Base-by-base conservation (phyloP, 1,140 invertebrate genomes). In the Calycopis cecrops region DNA sequence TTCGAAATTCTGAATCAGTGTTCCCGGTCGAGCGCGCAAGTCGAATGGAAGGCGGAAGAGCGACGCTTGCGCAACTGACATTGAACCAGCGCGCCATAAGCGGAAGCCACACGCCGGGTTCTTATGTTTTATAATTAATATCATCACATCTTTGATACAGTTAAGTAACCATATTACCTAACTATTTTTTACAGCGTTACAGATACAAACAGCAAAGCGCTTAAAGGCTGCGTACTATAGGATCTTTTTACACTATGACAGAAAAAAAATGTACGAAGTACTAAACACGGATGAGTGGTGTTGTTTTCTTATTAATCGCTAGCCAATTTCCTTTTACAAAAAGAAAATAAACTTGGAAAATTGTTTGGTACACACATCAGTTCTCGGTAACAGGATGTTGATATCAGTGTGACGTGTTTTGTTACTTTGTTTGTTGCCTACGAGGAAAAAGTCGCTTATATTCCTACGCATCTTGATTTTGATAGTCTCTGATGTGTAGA, bases 61-160 rank as follows among this genome's bases (percentile, higher is more conserved):
- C 57, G 60, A 62, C 78, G 79, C 74, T 85, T 86, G 76, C 83
- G 80, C 78, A 86, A 85, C 76, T 81, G 81, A 83, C 83, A 86
- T 86, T 86, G 83, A 85, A 83, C 71, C 63, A 69, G 69, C 60
- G 61, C 62, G 73, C 71, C 38, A 17, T 66, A 70, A 68, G 67
- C 60, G 65, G 78, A 83, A 76, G 78, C 73, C 82, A 61, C 59
- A 59, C 66, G 74, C 74, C 78, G 69, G 71, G 81, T 74, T 85
- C 72, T 78, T 69, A 62, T 57, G 48, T 57, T 60, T 60, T 54
- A 59, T 59, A 61, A 59, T 65, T 59, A 62, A 58, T 58, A 54
- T 58, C 54, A 52, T 57, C 35, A 57, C 38, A 34, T 35, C 52
- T 49, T 48, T 47, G 42, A 54, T 38, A 0, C 6, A n/a, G 11